Evolutionary conservation across 1,140 invertebrate genomes (phyloP).

Genomic region (Neodiprion lecontei): DNA sequence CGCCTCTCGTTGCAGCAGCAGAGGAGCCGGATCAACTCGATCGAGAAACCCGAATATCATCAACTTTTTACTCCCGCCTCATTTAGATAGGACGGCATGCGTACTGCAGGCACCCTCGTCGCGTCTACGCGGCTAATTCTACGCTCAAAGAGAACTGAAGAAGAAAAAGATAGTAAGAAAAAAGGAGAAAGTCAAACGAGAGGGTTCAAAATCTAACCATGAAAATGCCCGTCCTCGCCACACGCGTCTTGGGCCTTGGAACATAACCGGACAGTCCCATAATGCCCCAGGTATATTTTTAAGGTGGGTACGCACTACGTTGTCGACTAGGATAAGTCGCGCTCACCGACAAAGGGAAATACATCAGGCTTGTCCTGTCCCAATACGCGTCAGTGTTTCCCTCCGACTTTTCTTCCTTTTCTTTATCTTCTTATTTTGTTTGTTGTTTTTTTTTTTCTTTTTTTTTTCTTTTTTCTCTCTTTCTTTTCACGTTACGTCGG

Average conservation of each 20-base stretch:
- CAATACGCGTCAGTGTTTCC: too few species aligned
- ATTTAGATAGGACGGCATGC: not conserved
- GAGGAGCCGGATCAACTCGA: not conserved
- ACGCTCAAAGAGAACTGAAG: too few species aligned
- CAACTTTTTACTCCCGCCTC: not conserved
- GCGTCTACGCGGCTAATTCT: too few species aligned
- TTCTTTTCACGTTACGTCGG: not conserved
- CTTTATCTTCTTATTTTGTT: not conserved
- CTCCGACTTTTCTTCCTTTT: not conserved
- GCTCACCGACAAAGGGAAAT: not conserved
- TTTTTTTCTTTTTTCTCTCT: not conserved
- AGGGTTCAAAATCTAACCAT: too few species aligned
- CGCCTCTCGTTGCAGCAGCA: not conserved
- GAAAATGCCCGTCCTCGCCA: too few species aligned
- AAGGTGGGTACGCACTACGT: not conserved
- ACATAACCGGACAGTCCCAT: too few species aligned
- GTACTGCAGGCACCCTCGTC: too few species aligned
- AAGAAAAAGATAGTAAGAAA: too few species aligned
- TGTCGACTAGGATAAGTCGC: not conserved
- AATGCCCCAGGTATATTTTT: not conserved
- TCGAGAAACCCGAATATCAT: not conserved
- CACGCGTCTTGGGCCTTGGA: too few species aligned
- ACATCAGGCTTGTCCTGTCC: not conserved
- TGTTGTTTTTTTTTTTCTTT: not conserved
- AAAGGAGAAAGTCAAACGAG: too few species aligned